Evolutionary conservation across 1,140 invertebrate species (phyloP).

Genomic region (Amphibalanus amphitrite): DNA sequence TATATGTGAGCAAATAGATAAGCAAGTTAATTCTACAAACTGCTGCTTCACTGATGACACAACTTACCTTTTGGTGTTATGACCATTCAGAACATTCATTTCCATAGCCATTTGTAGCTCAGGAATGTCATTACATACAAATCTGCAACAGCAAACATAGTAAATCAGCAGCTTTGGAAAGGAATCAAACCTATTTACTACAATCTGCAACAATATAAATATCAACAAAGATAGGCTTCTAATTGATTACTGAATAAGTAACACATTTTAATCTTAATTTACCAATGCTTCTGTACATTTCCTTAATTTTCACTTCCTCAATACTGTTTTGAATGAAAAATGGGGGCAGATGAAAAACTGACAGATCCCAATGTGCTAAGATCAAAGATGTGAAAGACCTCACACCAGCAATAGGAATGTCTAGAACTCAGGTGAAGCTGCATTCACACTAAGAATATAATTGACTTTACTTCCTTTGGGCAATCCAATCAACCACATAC

Average conservation of each 20-base stretch:
- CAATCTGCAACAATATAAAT: neutral
- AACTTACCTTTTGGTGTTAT: constrained; percentile 54
- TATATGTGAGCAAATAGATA: no score
- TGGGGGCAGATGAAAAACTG: neutral
- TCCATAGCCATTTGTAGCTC: constrained; percentile 81
- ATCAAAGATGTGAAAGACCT: no score
- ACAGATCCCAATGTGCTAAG: no score
- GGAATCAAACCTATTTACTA: neutral
- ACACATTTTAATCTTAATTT: no score
- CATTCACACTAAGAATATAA: no score
- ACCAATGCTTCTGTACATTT: no score
- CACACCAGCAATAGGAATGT: no score
- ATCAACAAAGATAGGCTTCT: neutral
- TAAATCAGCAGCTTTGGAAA: constrained; percentile 7
- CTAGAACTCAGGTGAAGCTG: no score
- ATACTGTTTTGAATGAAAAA: neutral
- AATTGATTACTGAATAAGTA: neutral
- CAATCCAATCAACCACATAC: neutral
- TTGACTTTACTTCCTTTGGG: no score
- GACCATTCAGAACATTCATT: constrained; percentile 75
- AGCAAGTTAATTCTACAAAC: no score
- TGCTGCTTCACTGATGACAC: no score
- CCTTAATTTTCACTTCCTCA: no score
- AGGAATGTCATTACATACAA: constrained; percentile 86
- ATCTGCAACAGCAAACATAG: constrained; percentile 38